Base-by-base conservation (phyloP, 2,888 invertebrate species). In the Tubulanus polymorphus region DNA sequence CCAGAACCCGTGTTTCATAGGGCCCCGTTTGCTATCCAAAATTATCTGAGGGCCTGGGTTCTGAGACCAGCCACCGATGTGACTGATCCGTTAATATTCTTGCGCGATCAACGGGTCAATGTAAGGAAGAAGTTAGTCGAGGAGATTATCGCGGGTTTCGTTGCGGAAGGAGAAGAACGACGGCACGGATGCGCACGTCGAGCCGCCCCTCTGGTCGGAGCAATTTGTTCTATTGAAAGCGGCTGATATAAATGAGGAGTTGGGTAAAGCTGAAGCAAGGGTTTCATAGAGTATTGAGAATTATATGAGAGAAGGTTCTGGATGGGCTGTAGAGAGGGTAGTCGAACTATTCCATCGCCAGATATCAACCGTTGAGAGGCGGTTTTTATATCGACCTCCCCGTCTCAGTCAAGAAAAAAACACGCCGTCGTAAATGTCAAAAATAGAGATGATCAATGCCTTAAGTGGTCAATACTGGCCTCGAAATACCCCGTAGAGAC, bases 381-480 rank as follows among this genome's bases (percentile, higher is more conserved):
- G 29, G 49, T 25, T 57, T 53, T 18, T 54, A 54, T 54, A 49
- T 59, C 47, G 30, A 18, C 20, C 54, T 59, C 18, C 59, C 56
- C 18, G 37, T 26, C 15, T 46, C 26, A 20, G 54, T 56, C 18
- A 37, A 25, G 41, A 48, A 27, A 32, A 56, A n/a, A 59, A 52
- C 52, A 59, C 46, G 58, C 53, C 6, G 37, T 47, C 15, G 28
- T 59, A 1, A 59, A 54, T 20, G 48, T 56, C 26, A 48, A 55
- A 29, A 58, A 60, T 55, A 58, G 30, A 29, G 57, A 55, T 26
- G 55, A 51, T 50, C 12, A 54, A 32, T 54, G 55, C 49, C 53
- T 58, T 8, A 37, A 45, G 8, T 58, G 53, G 56, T 23, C 48
- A n/a, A 5, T 5, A 23, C 3, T 41, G 41, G 18, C 41, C 20